Evolutionary conservation across 2,113 vertebrate species (phyloP).

Genomic region (Cettia cetti): DNA sequence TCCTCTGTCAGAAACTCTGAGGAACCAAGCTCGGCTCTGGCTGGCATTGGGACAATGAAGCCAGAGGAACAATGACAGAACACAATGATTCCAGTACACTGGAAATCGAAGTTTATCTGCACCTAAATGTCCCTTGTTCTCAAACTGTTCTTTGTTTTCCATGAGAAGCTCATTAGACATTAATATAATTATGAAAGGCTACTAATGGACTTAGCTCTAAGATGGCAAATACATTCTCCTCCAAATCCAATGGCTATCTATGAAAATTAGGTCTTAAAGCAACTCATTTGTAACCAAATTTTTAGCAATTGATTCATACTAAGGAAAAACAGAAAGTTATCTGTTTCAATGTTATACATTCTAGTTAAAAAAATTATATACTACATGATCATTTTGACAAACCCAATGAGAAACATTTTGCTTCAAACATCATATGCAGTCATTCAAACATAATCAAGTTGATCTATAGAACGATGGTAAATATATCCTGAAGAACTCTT

Average conservation of each 20-base stretch:
- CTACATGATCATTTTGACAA: background rate
- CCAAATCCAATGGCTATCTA: background rate
- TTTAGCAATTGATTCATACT: background rate
- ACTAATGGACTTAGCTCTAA: background rate
- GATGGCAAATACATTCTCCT: background rate
- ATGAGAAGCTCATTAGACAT: background rate
- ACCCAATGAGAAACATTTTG: background rate
- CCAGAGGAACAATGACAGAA: background rate
- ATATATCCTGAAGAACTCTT: background rate
- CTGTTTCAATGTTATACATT: background rate
- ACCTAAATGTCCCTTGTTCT: background rate
- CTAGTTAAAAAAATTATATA: background rate
- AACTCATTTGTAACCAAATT: background rate
- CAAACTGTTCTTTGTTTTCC: background rate
- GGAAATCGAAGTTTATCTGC: accelerated
- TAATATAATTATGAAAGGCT: background rate
- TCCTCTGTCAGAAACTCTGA: background rate
- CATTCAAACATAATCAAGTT: background rate
- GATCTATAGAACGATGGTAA: background rate
- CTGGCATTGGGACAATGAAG: background rate
- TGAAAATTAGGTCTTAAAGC: background rate
- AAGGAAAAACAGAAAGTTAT: background rate
- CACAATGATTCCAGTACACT: accelerated
- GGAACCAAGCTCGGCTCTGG: background rate
- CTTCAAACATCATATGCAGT: background rate